Conservation (phyloP, 2,888 invertebrate species). For the Cepaea hortensis region DNA sequence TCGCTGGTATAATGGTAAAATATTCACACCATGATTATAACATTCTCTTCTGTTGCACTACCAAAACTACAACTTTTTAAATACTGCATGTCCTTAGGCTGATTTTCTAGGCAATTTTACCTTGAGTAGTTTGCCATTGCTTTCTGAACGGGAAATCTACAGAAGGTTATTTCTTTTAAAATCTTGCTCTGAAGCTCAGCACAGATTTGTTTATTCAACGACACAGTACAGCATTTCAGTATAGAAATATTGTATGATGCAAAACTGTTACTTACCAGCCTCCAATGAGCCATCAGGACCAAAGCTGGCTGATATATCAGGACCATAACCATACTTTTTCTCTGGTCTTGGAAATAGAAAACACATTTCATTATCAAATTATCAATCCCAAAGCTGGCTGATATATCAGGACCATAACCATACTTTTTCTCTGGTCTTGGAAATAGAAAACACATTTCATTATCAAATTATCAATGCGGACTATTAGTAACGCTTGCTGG, state of each 20-base stretch:
- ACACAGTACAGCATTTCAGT: background rate
- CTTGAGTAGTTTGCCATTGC: too few species aligned
- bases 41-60: background rate
- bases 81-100: background rate
- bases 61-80: background rate
- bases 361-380: too few species aligned
- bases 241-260: background rate
- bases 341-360: slow-evolving; percentile 34
- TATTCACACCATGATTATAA: too few species aligned
- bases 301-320: slow-evolving; percentile 25
- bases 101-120: too few species aligned
- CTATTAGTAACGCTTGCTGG: too few species aligned
- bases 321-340: slow-evolving; percentile 37
- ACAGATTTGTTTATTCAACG: background rate
- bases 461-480: too few species aligned
- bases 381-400: slow-evolving; percentile 36
- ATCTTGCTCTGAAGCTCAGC: too few species aligned
- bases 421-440: slow-evolving; percentile 36
- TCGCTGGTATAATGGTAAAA: too few species aligned
- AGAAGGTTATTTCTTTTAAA: too few species aligned
- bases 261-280: slow-evolving; percentile 28
- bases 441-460: background rate
- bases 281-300: slow-evolving; percentile 33
- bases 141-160: too few species aligned
- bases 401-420: slow-evolving; percentile 40